Evolutionary conservation across 1,140 invertebrate species (phyloP), one percentile per base, ranked within the genome.

Genomic region (Drosophila albomicans): DNA sequence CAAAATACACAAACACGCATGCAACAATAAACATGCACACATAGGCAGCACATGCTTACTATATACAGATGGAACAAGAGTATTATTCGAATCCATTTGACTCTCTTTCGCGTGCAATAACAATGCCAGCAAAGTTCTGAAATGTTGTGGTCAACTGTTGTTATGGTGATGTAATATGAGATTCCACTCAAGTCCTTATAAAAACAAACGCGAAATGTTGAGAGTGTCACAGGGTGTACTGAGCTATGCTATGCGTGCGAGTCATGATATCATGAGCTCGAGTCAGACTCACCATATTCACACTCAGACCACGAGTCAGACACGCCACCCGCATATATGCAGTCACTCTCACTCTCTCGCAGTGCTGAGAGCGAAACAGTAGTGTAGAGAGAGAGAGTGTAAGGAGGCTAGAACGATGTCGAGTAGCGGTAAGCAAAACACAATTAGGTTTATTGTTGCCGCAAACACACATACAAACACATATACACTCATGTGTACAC

Each of bases 81-180:
- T 38, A 32, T 13, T 11, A 43, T 43, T 43, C 13, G 41, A 48
- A 62, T 45, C n/a, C 16, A 58, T 38, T 58, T 41, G 11, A 61
- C 58, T 66, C 81, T 82, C 63, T 76, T 49, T 54, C 13, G 67
- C 49, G 25, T 51, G 75, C 48, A 10, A 13, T 15, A 59, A 6
- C 7, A 15, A 49, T 56, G 16, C 52, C 54, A 30, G 51, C 65
- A 35, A 58, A 57, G 20, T 72, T 25, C 51, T 63, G 46, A 63
- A 13, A 35, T 68, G 49, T 57, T 57, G 10, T 57, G 54, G 28
- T 35, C 35, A 54, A 38, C 15, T 32, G 62, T 79, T 59, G 43
- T 41, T 35, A 62, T 58, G 73, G 84, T 87, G 84, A 87, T 82
- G 82, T 87, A 87, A 87, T 79, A 74, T 25, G 25, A 84, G 46